Conservation (phyloP, 2,797 vertebrate genomes). For the Notoglanidium macrostoma region DNA sequence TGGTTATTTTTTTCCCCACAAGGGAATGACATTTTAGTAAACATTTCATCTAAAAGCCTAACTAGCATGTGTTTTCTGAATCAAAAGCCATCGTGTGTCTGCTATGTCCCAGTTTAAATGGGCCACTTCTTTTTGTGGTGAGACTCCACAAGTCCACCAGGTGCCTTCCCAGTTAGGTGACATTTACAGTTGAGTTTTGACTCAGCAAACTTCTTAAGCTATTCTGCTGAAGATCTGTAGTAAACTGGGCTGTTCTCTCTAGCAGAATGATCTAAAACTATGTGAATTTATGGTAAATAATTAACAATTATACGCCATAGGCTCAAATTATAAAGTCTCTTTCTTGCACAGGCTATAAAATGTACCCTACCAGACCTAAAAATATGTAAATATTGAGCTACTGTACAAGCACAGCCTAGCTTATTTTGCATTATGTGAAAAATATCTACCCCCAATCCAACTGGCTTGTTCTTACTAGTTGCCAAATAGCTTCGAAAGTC, state of each 20-base stretch:
- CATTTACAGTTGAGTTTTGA: slow-evolving; percentile 6
- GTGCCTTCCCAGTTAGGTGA: neutral
- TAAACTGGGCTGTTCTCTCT: neutral
- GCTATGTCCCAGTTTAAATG: neutral
- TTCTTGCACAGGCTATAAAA: neutral
- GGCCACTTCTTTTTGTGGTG: neutral
- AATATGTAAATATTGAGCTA: neutral
- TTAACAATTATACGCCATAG: neutral
- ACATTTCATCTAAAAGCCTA: neutral
- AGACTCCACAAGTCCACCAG: neutral
- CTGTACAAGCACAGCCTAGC: neutral
- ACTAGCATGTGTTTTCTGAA: neutral
- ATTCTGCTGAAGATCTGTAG: neutral
- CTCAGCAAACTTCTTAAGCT: slow-evolving; percentile 20
- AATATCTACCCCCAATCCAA: neutral
- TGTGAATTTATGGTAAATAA: neutral
- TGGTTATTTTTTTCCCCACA: neutral
- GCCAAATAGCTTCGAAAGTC: neutral
- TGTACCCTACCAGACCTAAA: neutral
- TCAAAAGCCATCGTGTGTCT: neutral
- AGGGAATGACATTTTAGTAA: neutral
- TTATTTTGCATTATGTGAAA: neutral
- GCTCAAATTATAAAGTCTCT: neutral
- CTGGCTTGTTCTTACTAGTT: neutral
- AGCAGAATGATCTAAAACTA: neutral